Evolutionary conservation across 2,888 invertebrate genomes (phyloP), one percentile per base, ranked within the genome.

Genomic region (Drosophila mulleri): DNA sequence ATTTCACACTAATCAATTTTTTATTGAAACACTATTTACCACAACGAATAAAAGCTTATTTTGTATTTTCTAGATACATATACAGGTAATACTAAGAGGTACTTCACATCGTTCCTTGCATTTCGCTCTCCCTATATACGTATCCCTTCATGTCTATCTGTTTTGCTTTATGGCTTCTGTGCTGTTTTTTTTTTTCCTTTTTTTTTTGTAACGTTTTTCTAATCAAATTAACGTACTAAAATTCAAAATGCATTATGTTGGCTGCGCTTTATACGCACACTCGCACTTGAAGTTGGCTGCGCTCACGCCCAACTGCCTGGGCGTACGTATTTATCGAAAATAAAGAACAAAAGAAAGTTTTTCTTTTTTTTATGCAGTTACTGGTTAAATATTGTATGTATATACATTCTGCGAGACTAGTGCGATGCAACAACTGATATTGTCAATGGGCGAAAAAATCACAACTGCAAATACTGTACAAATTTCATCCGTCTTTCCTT

Each of bases 201-300:
- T 7, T 44, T 44, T n/a, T 23, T n/a, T 44, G 14, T 39, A 60
- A 47, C 23, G 39, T 32, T 39, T 41, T 35, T 20, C 16, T 70
- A 74, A 77, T 78, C 63, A 37, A 70, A 77, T 78, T 74, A 78
- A 59, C 63, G 58, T 61, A 59, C 18, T 9, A 44, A 52, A 54
- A 62, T 78, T 74, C 35, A 56, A 78, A 74, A 61, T 45, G 11
- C 61, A n/a, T 62, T 23, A 75, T 50, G 65, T 59, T 75, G 58
- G 65, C 58, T 70, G 71, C 56, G 39, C 37, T 7, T 23, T 16
- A 23, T 18, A 11, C 14, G 7, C 48, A 14, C 32, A 39, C 8
- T 23, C 26, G 32, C n/a, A n/a, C 23, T 11, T 61, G 35, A 69
- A 62, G 62, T 61, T 50, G 50, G 50, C 50, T 35, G 32, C 50